Base-by-base conservation (phyloP, 2,888 invertebrate species). In the Cephonodes hylas region DNA sequence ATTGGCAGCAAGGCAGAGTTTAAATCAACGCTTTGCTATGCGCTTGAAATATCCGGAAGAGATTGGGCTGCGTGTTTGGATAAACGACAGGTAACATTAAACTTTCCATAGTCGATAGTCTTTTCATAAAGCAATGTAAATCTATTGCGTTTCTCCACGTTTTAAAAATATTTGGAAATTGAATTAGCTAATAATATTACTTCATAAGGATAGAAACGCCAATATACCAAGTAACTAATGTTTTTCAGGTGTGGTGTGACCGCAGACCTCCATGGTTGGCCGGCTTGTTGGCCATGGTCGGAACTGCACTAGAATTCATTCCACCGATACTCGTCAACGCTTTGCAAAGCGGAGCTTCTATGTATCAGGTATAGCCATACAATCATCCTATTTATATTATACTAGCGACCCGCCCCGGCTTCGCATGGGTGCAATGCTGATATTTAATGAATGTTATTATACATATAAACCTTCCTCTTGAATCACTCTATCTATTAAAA, bases 221-320 rank as follows among this genome's bases (percentile, higher is more conserved):
- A n/a, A n/a, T n/a, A n/a, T n/a, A n/a, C n/a, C n/a, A 1, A 45
- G 5, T 18, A n/a, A 34, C 2, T 34, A 23, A 20, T 27, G 15
- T 18, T 46, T 83, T 78, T 0, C 66, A 96, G 96, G 95, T 97
- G 1, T 97, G 97, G 97, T 96, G 96, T 80, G 96, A 96, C 77
- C 94, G 95, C 34, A 90, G 96, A 42, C 96, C 96, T 13, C 93
- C 96, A 0, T 97, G 97, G 97, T 85, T 96, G 62, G 95, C 96
- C 59, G 96, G 95, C 0, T 88, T 96, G 10, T 77, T 96, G 66
- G 94, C 94, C 18, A 90, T 95, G n/a, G 91, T 94, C 0, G 93
- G 94, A 23, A 93, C 95, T 0, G 83, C 94, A 2, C 84, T 96
- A 58, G 91, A 93, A 60, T 94, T 95, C 45, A 93, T 96, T 18